Base-by-base conservation (phyloP, 2,797 vertebrate species). In the Anas flavirostris region DNA sequence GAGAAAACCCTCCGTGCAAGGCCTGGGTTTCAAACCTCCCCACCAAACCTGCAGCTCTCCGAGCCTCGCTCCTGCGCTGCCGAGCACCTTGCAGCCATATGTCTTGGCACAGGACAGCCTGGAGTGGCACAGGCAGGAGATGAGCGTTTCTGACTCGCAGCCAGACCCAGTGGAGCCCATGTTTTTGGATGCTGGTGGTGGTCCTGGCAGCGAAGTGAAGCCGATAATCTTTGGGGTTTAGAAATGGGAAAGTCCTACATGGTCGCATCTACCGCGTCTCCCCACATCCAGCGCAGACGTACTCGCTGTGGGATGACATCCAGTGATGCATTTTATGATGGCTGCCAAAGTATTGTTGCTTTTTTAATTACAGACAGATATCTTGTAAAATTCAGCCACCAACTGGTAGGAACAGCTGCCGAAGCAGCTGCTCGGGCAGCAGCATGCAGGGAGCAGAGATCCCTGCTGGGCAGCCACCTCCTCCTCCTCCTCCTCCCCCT, bases 331-430 rank as follows among this genome's bases (percentile, higher is more conserved):
- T 86, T 86, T 60, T 50, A 4, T 46, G 0, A 3, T 13, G 82
- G 44, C 82, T 92, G 93, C 95, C 93, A 85, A 68, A 91, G 70
- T 4, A 13, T 84, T 93, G 92, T 86, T 92, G 92, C 52, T 91
- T 62, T 62, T 94, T 95, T 95, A 92, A 96, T 97, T 96, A 90
- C 89, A 74, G 91, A 31, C 90, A 91, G 92, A 90, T 48, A 78
- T 8, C 77, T 79, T 79, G 80, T 79, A 91, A 92, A 91, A 94
- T 86, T 92, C 82, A 88, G 70, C 77, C 95, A 91, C 94, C 94
- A 96, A 93, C 96, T 96, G 96, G 93, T 86, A 68, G 91, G 91
- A 94, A 43, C 96, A 96, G 96, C 96, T 96, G 95, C 89, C 2
- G 83, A 15, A 92, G 90, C 96, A 96, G 95, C 95, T 96, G 96